Percentiles rank a stretch among this genome's conserved stretches.
phyloP scores from a whole-genome alignment of 1,140 invertebrate species.

The Tetragonula clypearis region DNA sequence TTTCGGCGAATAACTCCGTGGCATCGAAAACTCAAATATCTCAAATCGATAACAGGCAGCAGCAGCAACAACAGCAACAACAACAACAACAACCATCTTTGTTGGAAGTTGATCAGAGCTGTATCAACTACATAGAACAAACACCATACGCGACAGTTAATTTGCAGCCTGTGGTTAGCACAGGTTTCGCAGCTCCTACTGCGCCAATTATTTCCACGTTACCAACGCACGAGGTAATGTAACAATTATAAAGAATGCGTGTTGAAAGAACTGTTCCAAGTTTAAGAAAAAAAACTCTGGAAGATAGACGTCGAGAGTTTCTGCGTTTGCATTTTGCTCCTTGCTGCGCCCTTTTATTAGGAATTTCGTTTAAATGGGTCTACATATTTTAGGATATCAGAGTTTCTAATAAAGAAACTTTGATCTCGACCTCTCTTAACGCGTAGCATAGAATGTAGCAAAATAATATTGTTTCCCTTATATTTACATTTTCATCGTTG shows the following conservation, averaged over 20 bases:
- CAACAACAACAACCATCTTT: slow-evolving; percentile 62
- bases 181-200: slow-evolving; percentile 74
- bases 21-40: slow-evolving; percentile 54
- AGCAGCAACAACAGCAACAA: slow-evolving; percentile 52
- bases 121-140: slow-evolving; percentile 82
- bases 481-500: too few species aligned
- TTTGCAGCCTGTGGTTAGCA: slow-evolving; percentile 83
- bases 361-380: too few species aligned
- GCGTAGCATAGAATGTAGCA: too few species aligned
- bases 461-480: too few species aligned
- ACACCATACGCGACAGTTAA: slow-evolving; percentile 85
- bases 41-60: slow-evolving; percentile 42
- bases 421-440: too few species aligned
- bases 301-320: too few species aligned
- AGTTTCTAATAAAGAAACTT: too few species aligned
- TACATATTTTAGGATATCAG: too few species aligned
- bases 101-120: slow-evolving; percentile 64
- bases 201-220: slow-evolving; percentile 70
- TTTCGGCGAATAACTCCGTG: slow-evolving; percentile 53
- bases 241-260: neutral
- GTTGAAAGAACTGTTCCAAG: neutral
- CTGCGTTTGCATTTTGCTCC: too few species aligned
- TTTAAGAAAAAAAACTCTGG: too few species aligned
- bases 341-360: too few species aligned
- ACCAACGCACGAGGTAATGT: slow-evolving; percentile 68